A percentile compares a stretch with the other conserved stretches of the same genome.
Evolutionary conservation across 2,797 vertebrate genomes (phyloP).

Genomic region (Bucorvus abyssinicus): DNA sequence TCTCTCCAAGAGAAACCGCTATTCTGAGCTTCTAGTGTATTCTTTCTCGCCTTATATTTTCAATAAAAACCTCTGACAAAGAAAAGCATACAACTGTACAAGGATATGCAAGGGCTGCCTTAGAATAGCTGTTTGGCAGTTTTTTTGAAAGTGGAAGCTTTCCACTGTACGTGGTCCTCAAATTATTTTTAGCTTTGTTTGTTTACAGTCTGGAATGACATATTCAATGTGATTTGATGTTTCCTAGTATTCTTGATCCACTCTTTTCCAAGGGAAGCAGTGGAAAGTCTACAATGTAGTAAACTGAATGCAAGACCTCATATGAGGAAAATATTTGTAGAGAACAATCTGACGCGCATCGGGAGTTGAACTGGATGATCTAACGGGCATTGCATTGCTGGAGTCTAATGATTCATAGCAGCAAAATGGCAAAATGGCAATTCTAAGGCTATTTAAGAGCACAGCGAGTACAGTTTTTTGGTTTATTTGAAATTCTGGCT

Average conservation of each 20-base stretch:
- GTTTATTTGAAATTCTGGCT: neutral
- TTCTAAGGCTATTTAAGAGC: neutral
- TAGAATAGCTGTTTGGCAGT: neutral
- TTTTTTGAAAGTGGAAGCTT: slow-evolving; percentile 37
- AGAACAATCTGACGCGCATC: slow-evolving; percentile 17
- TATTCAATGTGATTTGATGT: slow-evolving; percentile 58
- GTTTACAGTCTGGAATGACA: slow-evolving; percentile 53
- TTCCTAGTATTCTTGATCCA: slow-evolving; percentile 57
- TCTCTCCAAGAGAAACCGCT: neutral
- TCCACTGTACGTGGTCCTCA: slow-evolving; percentile 25
- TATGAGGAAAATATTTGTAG: slow-evolving; percentile 39
- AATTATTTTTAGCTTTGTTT: slow-evolving; percentile 57
- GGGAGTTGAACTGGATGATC: slow-evolving; percentile 11
- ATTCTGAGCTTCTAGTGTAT: neutral
- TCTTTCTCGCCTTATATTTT: neutral
- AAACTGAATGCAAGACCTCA: neutral
- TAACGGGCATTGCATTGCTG: slow-evolving; percentile 25
- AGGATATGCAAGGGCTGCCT: neutral
- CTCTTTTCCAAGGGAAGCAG: slow-evolving; percentile 46
- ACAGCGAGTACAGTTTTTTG: neutral
- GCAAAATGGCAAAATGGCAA: neutral
- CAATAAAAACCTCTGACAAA: slow-evolving; percentile 1
- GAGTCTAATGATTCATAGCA: slow-evolving; percentile 11
- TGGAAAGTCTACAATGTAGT: neutral
- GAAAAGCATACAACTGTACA: neutral